These are phyloP conservation scores for Phaenicophaeus curvirostris DNA, from an alignment of 2,797 vertebrate genomes.

Conservation along the genomic window DNA sequence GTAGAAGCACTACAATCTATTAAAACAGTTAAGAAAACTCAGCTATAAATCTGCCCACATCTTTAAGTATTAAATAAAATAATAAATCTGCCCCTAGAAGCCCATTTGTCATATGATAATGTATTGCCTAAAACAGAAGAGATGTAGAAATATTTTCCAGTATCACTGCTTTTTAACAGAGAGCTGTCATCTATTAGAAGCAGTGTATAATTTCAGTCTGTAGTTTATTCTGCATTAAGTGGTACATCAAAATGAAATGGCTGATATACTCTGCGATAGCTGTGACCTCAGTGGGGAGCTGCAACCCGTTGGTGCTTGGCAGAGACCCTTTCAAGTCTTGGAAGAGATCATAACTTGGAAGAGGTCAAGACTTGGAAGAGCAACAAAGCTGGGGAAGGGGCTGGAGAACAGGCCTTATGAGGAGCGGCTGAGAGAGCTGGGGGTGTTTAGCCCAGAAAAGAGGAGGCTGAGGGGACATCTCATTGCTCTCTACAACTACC, in stretches of 20 bases:
- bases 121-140: neutral
- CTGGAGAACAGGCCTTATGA: no score
- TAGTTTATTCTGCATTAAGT: neutral
- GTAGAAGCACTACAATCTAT: neutral
- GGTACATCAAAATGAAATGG: neutral
- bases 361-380: no score
- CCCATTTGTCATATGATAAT: neutral
- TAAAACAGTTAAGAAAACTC: neutral
- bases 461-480: no score
- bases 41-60: neutral
- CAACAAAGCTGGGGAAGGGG: no score
- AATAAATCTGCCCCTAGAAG: neutral
- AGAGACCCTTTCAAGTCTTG: fast-evolving
- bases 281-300: neutral
- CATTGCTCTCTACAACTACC: no score
- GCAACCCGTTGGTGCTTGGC: fast-evolving
- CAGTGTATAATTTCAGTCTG: neutral
- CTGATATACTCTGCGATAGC: no score
- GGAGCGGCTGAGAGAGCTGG: no score
- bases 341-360: neutral
- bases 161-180: neutral
- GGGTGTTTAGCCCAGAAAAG: no score
- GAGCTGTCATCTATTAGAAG: neutral
- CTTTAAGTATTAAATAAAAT: neutral
- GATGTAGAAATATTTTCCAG: fast-evolving